A percentile compares a stretch with the other conserved stretches of the same genome.
phyloP scores from a whole-genome alignment of 2,113 vertebrate genomes.

The Ictidomys tridecemlineatus region DNA sequence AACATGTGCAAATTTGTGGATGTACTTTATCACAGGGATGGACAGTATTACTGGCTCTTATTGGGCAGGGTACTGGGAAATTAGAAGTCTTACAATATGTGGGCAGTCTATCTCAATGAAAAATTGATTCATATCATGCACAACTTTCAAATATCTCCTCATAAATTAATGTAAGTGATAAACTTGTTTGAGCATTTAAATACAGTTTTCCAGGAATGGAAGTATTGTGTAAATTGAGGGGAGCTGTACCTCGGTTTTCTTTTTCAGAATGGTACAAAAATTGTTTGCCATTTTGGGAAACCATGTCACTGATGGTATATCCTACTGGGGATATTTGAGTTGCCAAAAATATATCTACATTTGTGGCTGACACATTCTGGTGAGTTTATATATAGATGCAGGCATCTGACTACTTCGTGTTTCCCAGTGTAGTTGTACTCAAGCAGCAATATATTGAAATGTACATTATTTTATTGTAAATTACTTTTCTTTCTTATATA shows the following conservation, averaged over 20 bases:
- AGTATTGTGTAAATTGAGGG: neutral
- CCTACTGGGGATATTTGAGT: neutral
- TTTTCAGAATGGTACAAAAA: neutral
- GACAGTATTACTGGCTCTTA: neutral
- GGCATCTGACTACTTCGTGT: constrained; percentile 10
- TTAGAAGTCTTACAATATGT: neutral
- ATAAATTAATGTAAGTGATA: neutral
- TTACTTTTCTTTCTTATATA: neutral
- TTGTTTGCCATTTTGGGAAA: constrained; percentile 36
- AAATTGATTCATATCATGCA: neutral
- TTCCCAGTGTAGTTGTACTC: neutral
- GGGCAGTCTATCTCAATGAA: neutral
- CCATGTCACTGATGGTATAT: neutral
- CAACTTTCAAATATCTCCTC: neutral
- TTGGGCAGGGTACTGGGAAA: neutral
- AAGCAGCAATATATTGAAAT: constrained; percentile 17
- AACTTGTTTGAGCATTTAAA: neutral
- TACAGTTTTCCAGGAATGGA: neutral
- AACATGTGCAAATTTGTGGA: neutral
- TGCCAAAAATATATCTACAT: constrained; percentile 5
- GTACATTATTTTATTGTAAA: constrained; percentile 28
- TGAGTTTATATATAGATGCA: neutral
- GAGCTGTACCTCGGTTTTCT: neutral
- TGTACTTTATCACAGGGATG: neutral
- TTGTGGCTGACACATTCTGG: constrained; percentile 13